Evolutionary conservation across 2,113 vertebrate species (phyloP).

Genomic region (Cacatua alba): DNA sequence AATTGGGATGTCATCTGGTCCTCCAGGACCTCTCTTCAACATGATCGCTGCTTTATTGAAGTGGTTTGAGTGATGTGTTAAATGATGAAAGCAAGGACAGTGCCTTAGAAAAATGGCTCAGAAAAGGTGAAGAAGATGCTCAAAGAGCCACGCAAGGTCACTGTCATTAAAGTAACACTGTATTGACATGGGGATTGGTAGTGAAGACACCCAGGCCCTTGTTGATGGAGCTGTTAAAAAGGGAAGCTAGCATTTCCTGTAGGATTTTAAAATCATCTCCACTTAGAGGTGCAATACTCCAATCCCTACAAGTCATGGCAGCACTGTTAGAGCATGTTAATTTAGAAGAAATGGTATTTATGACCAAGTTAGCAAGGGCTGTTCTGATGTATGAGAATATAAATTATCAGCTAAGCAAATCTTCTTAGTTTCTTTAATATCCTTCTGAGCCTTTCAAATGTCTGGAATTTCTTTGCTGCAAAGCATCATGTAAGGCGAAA

Average conservation of each 20-base stretch:
- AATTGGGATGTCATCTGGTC: slow-evolving; percentile 74
- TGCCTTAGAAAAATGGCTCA: slow-evolving; percentile 61
- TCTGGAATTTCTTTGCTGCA: not conserved
- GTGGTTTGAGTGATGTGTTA: slow-evolving; percentile 76
- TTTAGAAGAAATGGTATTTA: not conserved
- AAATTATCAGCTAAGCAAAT: not conserved
- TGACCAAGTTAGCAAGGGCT: not conserved
- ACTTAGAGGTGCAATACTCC: not conserved
- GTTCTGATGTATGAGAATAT: not conserved
- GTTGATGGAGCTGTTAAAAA: slow-evolving; percentile 28
- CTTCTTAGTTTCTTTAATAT: not conserved
- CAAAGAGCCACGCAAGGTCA: slow-evolving; percentile 51
- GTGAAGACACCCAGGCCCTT: not conserved
- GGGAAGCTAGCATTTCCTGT: slow-evolving; percentile 6
- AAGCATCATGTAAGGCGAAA: not conserved
- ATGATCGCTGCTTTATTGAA: slow-evolving; percentile 53
- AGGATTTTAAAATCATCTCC: slow-evolving; percentile 19
- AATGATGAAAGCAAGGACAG: slow-evolving; percentile 71
- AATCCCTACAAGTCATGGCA: not conserved
- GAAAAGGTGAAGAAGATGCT: slow-evolving; percentile 61
- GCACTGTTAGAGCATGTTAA: not conserved
- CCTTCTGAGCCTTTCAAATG: not conserved
- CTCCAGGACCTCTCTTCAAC: slow-evolving; percentile 65
- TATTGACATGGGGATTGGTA: slow-evolving; percentile 1
- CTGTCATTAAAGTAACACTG: slow-evolving; percentile 60